Base-by-base conservation (phyloP, 1,140 invertebrate species). In the Drosophila miranda region DNA sequence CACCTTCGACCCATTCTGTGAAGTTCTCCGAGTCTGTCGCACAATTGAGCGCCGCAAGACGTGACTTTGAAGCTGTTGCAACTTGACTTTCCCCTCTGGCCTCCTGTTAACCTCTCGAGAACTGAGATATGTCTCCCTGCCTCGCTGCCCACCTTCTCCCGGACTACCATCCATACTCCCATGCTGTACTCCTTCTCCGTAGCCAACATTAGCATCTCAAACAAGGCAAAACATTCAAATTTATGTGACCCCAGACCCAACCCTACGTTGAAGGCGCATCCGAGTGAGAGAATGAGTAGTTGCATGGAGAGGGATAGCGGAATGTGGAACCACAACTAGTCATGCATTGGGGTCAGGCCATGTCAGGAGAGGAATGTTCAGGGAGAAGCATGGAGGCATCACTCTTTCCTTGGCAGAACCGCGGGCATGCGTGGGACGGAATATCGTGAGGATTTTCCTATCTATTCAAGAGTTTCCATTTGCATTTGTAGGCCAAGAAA, bases 201-300 rank as follows among this genome's bases (percentile, higher is more conserved):
- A 11, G 30, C 28, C 53, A 30, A 59, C 76, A 80, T 80, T 80
- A 80, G 60, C 77, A 80, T 80, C 72, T 80, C 71, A 80, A 80
- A 80, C 54, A 62, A 55, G 46, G 68, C 45, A 50, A 68, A 78
- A 78, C 69, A 78, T 70, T 78, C 75, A 78, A 74, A 79, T 70
- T 70, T 70, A 75, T 78, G 72, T 75, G 77, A 75, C 64, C 9
- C 30, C 30, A 34, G 30, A 9, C 52, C 52, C 14, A 21, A 41
- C 16, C 53, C 60, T 48, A 64, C 48, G 51, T 58, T 7, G 51
- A 50, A 30, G 28, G 28, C 28, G 6, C 28, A 30, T 30, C 28
- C 1, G 46, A 9, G 41, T 42, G n/a, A n/a, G 34, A 28, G 23
- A n/a, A 8, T 28, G 21, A 26, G n/a, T 11, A 23, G 59, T 16